Base-by-base conservation (phyloP, 2,888 invertebrate species). In the Dolichopus griseipennis region DNA sequence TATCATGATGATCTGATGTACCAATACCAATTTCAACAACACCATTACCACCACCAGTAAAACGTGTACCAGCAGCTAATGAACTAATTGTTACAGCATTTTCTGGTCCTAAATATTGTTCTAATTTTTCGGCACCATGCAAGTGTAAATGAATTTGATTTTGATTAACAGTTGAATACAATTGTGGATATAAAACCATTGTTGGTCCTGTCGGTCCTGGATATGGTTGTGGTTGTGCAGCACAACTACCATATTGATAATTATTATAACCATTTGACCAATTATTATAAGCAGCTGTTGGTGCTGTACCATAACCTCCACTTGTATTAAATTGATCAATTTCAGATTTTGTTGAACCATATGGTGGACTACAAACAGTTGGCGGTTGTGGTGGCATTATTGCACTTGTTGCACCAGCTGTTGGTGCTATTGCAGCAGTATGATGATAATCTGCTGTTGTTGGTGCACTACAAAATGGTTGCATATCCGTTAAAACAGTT, bases 91-190 rank as follows among this genome's bases (percentile, higher is more conserved):
- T 86, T 65, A 87, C 83, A 6, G 79, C 77, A 65, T 83, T 80
- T 8, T 85, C 84, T 65, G 84, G 84, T 1, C 85, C 85, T 70
- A 87, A 81, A 72, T 86, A 88, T 76, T 88, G 88, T 73, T 89
- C 89, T 72, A 87, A 74, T 77, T 88, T 88, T 67, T 89, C 88
- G 8, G 84, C 81, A 21, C 85, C 83, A 79, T 92, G 92, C 37
- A 90, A 79, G 75, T 92, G 92, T 27, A 92, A 84, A 77, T 93
- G 92, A 70, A 92, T 92, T 83, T 92, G 91, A 79, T 92, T 92
- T 80, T 92, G 92, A 78, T 92, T 92, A 67, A 92, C 91, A 33
- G 92, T 92, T 63, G 92, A 91, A 79, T 91, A 90, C 0, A 92
- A 83, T 75, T 91, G 90, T 0, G 92, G 92, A 75, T 86, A 88